These are phyloP conservation scores for Chloroceryle aenea DNA, from an alignment of 2,113 vertebrate genomes.

Conservation along the genomic window DNA sequence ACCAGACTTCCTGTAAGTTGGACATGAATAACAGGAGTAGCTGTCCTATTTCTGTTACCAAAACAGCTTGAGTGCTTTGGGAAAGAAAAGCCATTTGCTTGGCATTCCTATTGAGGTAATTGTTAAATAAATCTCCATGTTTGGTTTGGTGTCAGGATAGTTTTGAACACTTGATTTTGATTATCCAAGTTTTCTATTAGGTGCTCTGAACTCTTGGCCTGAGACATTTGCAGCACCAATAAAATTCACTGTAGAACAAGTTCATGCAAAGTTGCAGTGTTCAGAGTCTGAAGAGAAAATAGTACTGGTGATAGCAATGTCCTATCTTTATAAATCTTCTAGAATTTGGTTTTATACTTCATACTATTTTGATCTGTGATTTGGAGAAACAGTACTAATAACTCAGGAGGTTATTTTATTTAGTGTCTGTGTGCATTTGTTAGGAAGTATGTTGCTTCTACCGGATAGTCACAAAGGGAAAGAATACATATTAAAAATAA, in stretches of 20 bases:
- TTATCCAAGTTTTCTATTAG: neutral
- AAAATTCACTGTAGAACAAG: neutral
- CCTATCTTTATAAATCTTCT: neutral
- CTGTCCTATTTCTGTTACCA: neutral
- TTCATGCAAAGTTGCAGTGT: neutral
- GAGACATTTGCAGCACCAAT: neutral
- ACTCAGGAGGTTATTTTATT: neutral
- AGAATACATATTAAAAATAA: neutral
- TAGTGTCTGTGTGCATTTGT: neutral
- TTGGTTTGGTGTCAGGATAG: neutral
- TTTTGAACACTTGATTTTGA: neutral
- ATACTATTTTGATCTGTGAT: neutral
- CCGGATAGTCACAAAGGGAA: neutral
- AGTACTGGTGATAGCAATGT: neutral
- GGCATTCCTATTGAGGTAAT: conserved; percentile 11
- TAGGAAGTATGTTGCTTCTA: neutral
- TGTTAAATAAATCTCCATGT: neutral
- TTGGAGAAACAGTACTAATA: neutral
- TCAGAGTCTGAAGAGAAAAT: neutral
- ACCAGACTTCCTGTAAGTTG: neutral
- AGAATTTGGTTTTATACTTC: neutral
- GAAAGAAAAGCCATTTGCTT: neutral
- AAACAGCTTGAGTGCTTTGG: neutral
- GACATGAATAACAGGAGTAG: neutral
- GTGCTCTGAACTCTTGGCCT: neutral